Evolutionary conservation across 2,888 invertebrate genomes (phyloP), one percentile per base, ranked within the genome.

Genomic region (Ochropacha duplaris): DNA sequence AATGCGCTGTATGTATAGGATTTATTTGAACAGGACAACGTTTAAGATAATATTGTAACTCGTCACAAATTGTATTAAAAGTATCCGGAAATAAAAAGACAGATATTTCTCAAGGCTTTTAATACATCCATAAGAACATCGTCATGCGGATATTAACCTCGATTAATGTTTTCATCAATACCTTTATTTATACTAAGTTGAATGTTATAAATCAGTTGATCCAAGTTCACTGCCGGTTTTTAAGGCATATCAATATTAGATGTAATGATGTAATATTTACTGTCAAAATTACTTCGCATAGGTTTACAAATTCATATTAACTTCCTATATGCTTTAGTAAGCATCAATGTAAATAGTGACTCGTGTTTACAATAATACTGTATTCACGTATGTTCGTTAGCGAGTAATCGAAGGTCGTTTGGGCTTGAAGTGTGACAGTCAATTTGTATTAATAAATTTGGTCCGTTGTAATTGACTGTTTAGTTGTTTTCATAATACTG

Each of bases 361-460:
- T 39, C 59, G 56, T 59, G 58, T 57, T 56, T 49, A 54, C 54
- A 49, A 58, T 54, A 58, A 56, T 62, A 62, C 64, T 62, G 57
- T 58, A 58, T 57, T 58, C 61, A 50, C 49, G 51, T 51, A 55
- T 56, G 58, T 57, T 56, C 28, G 61, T 64, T 66, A 64, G 66
- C 56, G 55, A 24, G 50, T 49, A 24, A 62, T 36, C 54, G 60
- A 58, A 52, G 28, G 52, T 52, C 31, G 1, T 19, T 22, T 39
- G 16, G 6, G 19, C 19, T 44, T 62, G 55, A 59, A 60, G 56
- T 58, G 22, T 54, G 57, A 55, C 51, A 61, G 50, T 57, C 44
- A 44, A 39, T 39, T 62, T 56, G 55, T 54, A 5, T 39, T 39
- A 36, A 36, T 9, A 26, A 3, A 8, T 34, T 34, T 8, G 31